These are phyloP conservation scores for Drosophila subobscura DNA, from an alignment of 1,140 invertebrate species.

Conservation along the genomic window DNA sequence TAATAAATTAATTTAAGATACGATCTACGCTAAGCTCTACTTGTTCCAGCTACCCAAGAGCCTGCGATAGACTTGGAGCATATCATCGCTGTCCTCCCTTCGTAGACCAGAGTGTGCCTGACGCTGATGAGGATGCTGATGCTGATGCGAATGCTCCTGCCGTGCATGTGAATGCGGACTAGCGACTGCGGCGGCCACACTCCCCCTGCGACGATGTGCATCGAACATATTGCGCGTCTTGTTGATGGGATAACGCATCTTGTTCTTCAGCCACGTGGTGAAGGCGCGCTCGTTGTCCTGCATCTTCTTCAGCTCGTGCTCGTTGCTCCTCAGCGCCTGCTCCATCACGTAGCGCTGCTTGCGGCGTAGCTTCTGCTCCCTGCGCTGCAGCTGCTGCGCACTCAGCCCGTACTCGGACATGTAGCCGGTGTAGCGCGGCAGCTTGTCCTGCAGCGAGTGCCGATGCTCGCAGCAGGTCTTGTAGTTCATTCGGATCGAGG, in stretches of 20 bases:
- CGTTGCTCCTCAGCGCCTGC: slow-evolving; percentile 68
- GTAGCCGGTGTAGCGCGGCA: slow-evolving; percentile 80
- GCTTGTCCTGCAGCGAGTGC: slow-evolving; percentile 65
- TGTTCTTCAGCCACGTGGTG: slow-evolving; percentile 82
- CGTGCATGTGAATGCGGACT: slow-evolving; percentile 23
- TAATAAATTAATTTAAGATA: slow-evolving; percentile 65
- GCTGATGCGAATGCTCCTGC: slow-evolving; percentile 17
- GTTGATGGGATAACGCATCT: slow-evolving; percentile 82
- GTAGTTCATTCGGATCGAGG: slow-evolving; percentile 71
- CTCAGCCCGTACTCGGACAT: slow-evolving; percentile 81
- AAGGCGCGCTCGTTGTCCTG: slow-evolving; percentile 82
- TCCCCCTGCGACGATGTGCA: slow-evolving; percentile 53
- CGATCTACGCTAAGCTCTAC: slow-evolving; percentile 28
- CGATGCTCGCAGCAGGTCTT: slow-evolving; percentile 82
- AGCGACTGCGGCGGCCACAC: slow-evolving; percentile 50
- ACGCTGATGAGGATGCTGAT: slow-evolving; percentile 25
- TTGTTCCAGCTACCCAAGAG: slow-evolving; percentile 74
- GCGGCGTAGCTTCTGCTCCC: slow-evolving; percentile 62
- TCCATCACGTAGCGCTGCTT: slow-evolving; percentile 64
- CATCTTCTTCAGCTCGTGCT: slow-evolving; percentile 76
- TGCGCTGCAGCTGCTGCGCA: slow-evolving; percentile 68
- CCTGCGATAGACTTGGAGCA: slow-evolving; percentile 57
- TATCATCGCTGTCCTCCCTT: slow-evolving; percentile 52
- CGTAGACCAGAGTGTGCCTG: slow-evolving; percentile 7
- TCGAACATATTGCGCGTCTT: slow-evolving; percentile 83